phyloP scores from a whole-genome alignment of 1,140 invertebrate genomes.

The Tachypleus tridentatus region DNA sequence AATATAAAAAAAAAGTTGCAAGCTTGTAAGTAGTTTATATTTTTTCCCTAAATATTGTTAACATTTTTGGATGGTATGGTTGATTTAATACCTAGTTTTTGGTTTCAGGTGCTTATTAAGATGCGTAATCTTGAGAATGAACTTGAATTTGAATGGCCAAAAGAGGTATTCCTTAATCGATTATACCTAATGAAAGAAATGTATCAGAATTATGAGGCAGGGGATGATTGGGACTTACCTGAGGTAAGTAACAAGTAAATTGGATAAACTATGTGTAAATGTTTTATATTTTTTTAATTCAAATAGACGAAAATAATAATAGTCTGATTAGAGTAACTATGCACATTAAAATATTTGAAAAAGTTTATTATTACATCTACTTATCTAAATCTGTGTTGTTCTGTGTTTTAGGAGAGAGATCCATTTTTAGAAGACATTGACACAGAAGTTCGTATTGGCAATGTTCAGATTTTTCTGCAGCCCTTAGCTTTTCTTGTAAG shows the following conservation, averaged over 20 bases:
- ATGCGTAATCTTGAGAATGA: conserved; percentile 43
- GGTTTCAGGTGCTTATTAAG: conserved; percentile 43
- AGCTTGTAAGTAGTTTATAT: no score
- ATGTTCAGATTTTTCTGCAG: conserved; percentile 43
- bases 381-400: not conserved
- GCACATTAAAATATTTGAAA: no score
- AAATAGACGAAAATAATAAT: no score
- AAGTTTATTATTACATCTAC: no score
- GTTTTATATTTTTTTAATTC: no score
- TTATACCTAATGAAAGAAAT: conserved; percentile 52
- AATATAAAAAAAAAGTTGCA: no score
- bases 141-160: conserved; percentile 46
- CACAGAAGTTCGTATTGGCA: conserved; percentile 45
- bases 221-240: conserved; percentile 41
- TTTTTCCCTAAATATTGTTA: no score
- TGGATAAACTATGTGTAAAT: no score
- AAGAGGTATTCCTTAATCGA: conserved; percentile 44
- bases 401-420: conserved; percentile 40
- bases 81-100: not conserved
- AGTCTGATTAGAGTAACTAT: no score
- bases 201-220: conserved; percentile 45
- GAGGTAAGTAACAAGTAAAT: conserved; percentile 31
- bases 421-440: conserved; percentile 47
- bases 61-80: not conserved
- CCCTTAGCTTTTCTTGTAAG: conserved; percentile 41